A percentile compares a stretch with the other conserved stretches of the same genome.
Evolutionary conservation across 2,113 vertebrate genomes (phyloP).

Genomic region (Uropsilus gracilis): DNA sequence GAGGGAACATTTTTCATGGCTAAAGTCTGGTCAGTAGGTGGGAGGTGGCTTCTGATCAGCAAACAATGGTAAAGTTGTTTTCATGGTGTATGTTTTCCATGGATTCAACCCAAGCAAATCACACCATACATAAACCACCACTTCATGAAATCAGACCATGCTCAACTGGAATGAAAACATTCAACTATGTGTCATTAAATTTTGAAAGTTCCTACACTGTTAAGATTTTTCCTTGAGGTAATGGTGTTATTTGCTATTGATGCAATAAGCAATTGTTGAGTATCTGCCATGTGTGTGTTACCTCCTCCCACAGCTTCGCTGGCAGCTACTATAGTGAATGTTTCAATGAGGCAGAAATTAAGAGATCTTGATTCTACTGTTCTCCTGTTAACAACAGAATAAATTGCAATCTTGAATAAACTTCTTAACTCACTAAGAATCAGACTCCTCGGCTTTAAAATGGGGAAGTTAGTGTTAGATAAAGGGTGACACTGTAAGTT

Average conservation of each 20-base stretch:
- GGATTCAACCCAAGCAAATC: slow-evolving; percentile 30
- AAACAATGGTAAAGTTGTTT: slow-evolving; percentile 41
- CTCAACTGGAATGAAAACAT: slow-evolving; percentile 45
- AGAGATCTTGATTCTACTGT: not conserved
- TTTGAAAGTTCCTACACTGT: not conserved
- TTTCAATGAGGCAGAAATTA: slow-evolving; percentile 16
- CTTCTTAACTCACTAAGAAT: not conserved
- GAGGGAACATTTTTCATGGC: not conserved
- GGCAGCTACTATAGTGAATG: not conserved
- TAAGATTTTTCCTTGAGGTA: slow-evolving; percentile 20
- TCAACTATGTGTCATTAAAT: not conserved
- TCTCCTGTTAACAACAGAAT: not conserved
- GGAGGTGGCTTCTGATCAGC: not conserved
- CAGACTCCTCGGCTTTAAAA: not conserved
- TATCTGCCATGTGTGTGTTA: not conserved
- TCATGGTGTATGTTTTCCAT: not conserved
- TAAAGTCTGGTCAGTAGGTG: not conserved
- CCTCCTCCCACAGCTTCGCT: not conserved
- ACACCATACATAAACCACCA: not conserved
- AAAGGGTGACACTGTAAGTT: not conserved
- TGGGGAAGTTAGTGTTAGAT: not conserved
- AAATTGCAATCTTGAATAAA: not conserved
- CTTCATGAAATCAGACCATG: slow-evolving; percentile 32
- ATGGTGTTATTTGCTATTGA: slow-evolving; percentile 13
- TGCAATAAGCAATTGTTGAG: not conserved